Conservation (phyloP, 2,797 vertebrate genomes). For the Vireo griseus region DNA sequence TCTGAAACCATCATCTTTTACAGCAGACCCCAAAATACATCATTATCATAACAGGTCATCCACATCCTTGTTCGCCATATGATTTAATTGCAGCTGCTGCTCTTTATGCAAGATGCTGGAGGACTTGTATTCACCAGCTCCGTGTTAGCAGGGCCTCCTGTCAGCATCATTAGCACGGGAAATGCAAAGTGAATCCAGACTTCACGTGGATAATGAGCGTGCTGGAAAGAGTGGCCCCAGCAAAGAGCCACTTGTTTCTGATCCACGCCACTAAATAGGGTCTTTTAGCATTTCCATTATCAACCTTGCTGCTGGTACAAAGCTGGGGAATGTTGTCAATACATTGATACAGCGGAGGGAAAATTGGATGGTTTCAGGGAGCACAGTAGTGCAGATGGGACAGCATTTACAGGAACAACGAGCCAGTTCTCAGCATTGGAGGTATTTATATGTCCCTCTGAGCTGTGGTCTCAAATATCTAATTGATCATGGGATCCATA, state of each 20-base stretch:
- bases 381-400: background rate
- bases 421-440: background rate
- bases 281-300: background rate
- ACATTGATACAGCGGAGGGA: background rate
- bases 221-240: background rate
- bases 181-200: background rate
- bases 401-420: background rate
- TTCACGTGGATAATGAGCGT: background rate
- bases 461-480: background rate
- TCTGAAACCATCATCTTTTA: background rate
- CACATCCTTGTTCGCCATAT: background rate
- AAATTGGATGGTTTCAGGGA: background rate
- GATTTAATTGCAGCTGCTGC: constrained; percentile 6
- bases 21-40: background rate
- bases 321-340: background rate
- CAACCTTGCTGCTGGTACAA: background rate
- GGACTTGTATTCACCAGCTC: background rate
- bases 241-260: background rate
- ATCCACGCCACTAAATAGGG: background rate
- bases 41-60: background rate
- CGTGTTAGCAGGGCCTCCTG: background rate
- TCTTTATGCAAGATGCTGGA: background rate
- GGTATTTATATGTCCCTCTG: background rate
- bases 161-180: constrained; percentile 34
- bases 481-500: background rate